These are phyloP conservation scores for Drosophila ezoana DNA, from an alignment of 2,888 invertebrate species.

Conservation along the genomic window DNA sequence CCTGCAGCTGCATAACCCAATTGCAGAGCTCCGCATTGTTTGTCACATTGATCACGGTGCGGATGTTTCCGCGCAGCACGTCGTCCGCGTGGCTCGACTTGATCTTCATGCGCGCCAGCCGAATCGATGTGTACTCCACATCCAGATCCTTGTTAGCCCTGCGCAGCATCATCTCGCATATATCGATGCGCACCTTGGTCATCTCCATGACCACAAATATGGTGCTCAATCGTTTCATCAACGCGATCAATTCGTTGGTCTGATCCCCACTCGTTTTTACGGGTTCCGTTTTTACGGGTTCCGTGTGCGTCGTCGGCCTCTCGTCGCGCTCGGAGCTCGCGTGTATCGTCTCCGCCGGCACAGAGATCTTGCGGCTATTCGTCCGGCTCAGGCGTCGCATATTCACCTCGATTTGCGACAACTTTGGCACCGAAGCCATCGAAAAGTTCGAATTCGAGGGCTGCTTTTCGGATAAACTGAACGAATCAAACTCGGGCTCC, in stretches of 20 bases:
- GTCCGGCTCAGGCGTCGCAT: slow-evolving; percentile 65
- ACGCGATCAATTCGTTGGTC: slow-evolving; percentile 12
- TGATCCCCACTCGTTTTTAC: not conserved
- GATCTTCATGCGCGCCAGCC: slow-evolving; percentile 68
- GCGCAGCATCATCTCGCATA: slow-evolving; percentile 59
- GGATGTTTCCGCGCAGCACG: slow-evolving; percentile 75
- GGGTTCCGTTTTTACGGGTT: slow-evolving; percentile 13
- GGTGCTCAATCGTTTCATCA: slow-evolving; percentile 39
- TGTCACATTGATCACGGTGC: slow-evolving; percentile 43
- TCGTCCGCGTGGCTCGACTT: slow-evolving; percentile 73
- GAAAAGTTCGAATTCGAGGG: slow-evolving; percentile 56
- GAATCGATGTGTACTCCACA: slow-evolving; percentile 65
- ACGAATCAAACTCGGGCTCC: slow-evolving; percentile 48
- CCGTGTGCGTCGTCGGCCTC: slow-evolving; percentile 46
- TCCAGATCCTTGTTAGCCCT: slow-evolving; percentile 10
- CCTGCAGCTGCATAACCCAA: slow-evolving; percentile 76
- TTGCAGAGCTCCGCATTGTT: slow-evolving; percentile 58
- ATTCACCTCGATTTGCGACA: slow-evolving; percentile 26
- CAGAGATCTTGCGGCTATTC: slow-evolving; percentile 76
- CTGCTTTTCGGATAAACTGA: slow-evolving; percentile 42
- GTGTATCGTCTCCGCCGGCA: slow-evolving; percentile 84
- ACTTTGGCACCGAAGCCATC: slow-evolving; percentile 32
- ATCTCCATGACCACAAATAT: slow-evolving; percentile 68
- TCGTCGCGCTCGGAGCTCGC: slow-evolving; percentile 84
- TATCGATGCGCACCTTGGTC: slow-evolving; percentile 60